Conservation (phyloP, 2,797 vertebrate genomes). For the Lepidocolaptes lacrymiger region DNA sequence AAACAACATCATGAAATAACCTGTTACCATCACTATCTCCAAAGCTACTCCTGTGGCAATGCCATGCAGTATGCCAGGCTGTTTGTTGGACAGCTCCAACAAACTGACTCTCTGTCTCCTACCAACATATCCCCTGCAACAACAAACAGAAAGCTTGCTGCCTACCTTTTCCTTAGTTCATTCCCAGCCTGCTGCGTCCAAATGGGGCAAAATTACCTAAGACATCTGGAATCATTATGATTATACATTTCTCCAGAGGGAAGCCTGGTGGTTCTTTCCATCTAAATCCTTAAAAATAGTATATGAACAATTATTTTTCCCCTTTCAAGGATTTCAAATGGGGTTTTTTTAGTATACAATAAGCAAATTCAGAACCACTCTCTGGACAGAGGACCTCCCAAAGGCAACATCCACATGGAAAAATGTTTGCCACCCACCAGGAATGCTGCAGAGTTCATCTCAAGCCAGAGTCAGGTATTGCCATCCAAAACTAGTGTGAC, state of each 20-base stretch:
- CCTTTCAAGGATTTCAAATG: background rate
- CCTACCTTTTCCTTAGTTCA: background rate
- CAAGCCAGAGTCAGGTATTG: background rate
- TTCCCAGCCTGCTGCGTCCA: background rate
- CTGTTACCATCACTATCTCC: background rate
- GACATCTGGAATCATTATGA: background rate
- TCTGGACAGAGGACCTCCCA: background rate
- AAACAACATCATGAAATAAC: background rate
- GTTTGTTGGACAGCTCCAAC: background rate
- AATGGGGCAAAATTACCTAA: background rate
- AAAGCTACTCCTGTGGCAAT: background rate
- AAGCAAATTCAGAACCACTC: background rate
- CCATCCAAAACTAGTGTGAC: background rate
- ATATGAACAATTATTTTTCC: background rate
- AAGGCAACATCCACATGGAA: background rate
- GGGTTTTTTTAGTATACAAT: background rate
- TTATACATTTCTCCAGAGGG: background rate
- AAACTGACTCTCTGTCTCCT: background rate
- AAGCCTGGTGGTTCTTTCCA: background rate
- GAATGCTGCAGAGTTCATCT: background rate
- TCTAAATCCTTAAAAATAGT: background rate
- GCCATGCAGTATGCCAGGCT: background rate
- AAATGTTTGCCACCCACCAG: fast-evolving
- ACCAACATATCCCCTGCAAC: background rate
- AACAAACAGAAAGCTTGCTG: background rate